A percentile compares a stretch with the other conserved stretches of the same genome.
These are phyloP conservation scores for Pygoscelis adeliae DNA, from an alignment of 2,113 vertebrate genomes.

Conservation along the genomic window DNA sequence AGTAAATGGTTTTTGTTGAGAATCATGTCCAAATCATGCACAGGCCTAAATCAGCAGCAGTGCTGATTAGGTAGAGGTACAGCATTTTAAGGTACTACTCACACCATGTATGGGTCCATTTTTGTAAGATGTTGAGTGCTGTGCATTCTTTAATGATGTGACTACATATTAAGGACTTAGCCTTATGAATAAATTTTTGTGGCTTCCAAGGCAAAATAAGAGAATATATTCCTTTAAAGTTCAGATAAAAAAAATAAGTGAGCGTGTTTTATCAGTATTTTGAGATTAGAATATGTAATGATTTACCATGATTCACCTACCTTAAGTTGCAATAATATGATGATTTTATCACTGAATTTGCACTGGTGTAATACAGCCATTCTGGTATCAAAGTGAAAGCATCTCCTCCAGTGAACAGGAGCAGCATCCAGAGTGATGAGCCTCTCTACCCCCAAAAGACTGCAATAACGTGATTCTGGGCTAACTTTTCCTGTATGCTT, in stretches of 20 bases:
- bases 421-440: not conserved
- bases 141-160: not conserved
- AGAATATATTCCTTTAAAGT: not conserved
- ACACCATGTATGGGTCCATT: not conserved
- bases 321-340: not conserved
- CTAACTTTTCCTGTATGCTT: not conserved
- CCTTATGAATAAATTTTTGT: not conserved
- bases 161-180: not conserved
- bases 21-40: not conserved
- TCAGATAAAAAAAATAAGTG: not conserved
- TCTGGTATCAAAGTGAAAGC: not conserved
- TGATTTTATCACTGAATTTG: not conserved
- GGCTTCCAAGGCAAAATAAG: not conserved
- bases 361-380: not conserved
- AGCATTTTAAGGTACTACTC: not conserved
- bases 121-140: not conserved
- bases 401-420: not conserved
- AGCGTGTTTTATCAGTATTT: not conserved
- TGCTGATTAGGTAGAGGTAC: not conserved
- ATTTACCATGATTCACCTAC: not conserved
- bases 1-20: not conserved
- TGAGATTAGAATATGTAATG: not conserved
- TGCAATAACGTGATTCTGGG: not conserved
- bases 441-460: not conserved
- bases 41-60: not conserved